These are phyloP conservation scores for Zygaena filipendulae DNA, from an alignment of 2,888 invertebrate genomes.

Conservation along the genomic window DNA sequence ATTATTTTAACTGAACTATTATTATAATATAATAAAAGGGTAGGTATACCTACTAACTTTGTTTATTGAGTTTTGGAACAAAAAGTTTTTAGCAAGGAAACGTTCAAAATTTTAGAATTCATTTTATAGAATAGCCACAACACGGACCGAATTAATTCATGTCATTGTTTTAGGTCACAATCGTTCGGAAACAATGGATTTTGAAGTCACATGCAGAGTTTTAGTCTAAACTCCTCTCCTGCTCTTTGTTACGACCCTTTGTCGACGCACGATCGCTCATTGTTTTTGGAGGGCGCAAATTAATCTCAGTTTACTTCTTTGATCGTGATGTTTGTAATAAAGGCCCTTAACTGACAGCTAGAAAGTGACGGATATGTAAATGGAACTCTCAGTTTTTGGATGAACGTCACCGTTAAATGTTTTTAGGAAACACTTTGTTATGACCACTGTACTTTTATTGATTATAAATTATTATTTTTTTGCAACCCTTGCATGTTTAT, in stretches of 20 bases:
- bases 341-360: constrained; percentile 41
- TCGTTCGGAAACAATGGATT: constrained; percentile 49
- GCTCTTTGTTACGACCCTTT: constrained; percentile 53
- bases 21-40: too few species aligned
- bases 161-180: constrained; percentile 50
- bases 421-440: constrained; percentile 2
- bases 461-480: too few species aligned
- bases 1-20: too few species aligned
- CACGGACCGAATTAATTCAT: constrained; percentile 43
- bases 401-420: constrained; percentile 6
- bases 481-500: too few species aligned
- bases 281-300: constrained; percentile 56
- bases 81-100: too few species aligned
- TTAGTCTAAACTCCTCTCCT: constrained; percentile 44
- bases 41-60: too few species aligned
- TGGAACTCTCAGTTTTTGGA: constrained; percentile 18
- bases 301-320: constrained; percentile 64
- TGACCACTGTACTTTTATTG: background rate
- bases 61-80: too few species aligned
- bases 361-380: constrained; percentile 43
- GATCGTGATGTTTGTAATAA: constrained; percentile 51
- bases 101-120: too few species aligned
- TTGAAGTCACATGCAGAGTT: constrained; percentile 65
- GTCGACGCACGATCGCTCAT: constrained; percentile 35
- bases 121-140: too few species aligned